Evolutionary conservation across 2,797 vertebrate genomes (phyloP), one percentile per base, ranked within the genome.

Genomic region (Gadopsis marmoratus): DNA sequence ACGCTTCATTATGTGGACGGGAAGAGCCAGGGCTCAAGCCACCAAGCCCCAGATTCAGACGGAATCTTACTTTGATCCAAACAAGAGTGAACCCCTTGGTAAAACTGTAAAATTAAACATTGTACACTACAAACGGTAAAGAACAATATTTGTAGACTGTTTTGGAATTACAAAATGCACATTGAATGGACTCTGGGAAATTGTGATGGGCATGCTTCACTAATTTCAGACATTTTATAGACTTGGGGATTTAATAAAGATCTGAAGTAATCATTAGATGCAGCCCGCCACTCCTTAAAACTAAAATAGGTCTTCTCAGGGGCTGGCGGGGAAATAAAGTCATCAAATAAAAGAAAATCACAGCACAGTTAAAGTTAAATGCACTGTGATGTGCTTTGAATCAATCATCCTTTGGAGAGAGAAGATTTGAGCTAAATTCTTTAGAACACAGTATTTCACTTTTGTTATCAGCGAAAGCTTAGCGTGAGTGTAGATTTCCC

Each of bases 351-450:
- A 21, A 17, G 11, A 29, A 67, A 70, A 53, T 63, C 11, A n/a
- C 21, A 68, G 33, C 51, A 26, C 33, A 71, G 56, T 45, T 7
- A 53, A 62, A 62, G 50, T 67, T 29, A 69, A 81, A 71, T 58
- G 55, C 13, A 4, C 17, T 7, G 39, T 26, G 39, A 39, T 56
- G 51, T 69, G 31, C 50, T 3, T 5, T 26, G 19, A 55, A 43
- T 80, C 50, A 8, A 56, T 67, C 39, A 29, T 79, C 16, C 26
- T 39, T 41, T 41, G 11, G 5, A 64, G 29, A 63, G 3, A 33
- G 12, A 59, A 39, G 11, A 51, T 31, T 71, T 62, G 19, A 45
- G 54, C 14, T 14, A n/a, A 29, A 2, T 7, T 45, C 35, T 56
- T n/a, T 35, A n/a, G 13, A 53, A 54, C 12, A 12, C 37, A 51